Conservation (phyloP, 2,888 invertebrate species). For the Eupithecia pulchellata region DNA sequence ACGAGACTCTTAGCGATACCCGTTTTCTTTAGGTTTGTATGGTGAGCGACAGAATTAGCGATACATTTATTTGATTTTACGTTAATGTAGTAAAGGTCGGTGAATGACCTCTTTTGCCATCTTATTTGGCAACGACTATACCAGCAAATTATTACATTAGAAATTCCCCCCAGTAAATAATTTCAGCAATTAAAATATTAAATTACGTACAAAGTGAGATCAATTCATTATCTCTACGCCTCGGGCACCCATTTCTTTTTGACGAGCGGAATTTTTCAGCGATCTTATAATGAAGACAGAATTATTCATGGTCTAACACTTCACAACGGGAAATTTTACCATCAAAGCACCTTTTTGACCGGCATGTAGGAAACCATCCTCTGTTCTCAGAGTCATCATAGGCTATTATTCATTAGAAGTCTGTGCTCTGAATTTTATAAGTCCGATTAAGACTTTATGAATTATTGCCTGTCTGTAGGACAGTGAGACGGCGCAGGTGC, state of each 20-base stretch:
- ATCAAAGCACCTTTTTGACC: conserved; percentile 12
- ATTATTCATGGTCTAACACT: conserved; percentile 43
- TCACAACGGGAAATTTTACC: conserved; percentile 24
- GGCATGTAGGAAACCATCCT: conserved; percentile 20
- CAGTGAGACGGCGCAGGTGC: conserved; percentile 21
- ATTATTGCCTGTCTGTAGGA: conserved; percentile 20
- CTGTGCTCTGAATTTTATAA: conserved; percentile 19
- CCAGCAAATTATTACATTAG: not conserved
- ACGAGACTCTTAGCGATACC: too few relatives aligned
- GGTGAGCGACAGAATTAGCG: too few relatives aligned
- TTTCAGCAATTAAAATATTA: conserved; percentile 20
- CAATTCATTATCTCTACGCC: conserved; percentile 32
- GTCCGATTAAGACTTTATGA: conserved; percentile 26
- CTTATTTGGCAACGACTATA: too few relatives aligned
- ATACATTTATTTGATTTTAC: too few relatives aligned
- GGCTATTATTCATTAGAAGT: conserved; percentile 24
- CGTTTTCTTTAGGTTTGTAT: too few relatives aligned
- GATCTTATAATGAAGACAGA: conserved; percentile 38
- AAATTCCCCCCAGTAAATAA: conserved; percentile 9
- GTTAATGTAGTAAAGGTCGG: too few relatives aligned
- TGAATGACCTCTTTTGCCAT: too few relatives aligned
- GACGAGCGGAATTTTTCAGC: conserved; percentile 35
- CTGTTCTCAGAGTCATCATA: conserved; percentile 25
- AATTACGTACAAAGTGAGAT: conserved; percentile 26
- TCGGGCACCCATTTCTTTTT: conserved; percentile 30